A percentile compares a stretch with the other conserved stretches of the same genome.
Conservation (phyloP, 2,888 invertebrate genomes). For the Cephus runcator region DNA sequence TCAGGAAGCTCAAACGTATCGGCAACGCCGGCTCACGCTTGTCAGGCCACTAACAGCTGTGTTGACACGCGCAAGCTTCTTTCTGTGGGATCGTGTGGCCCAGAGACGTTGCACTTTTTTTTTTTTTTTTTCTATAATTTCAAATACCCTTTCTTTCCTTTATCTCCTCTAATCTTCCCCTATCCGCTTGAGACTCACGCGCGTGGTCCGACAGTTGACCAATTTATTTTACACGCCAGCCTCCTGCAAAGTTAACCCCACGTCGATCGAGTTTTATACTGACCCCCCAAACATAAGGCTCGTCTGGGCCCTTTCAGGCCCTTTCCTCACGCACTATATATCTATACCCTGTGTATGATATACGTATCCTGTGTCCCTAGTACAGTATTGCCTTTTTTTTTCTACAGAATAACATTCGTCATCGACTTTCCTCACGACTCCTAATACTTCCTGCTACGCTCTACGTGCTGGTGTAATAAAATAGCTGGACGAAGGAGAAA, state of each 20-base stretch:
- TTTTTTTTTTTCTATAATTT: not conserved
- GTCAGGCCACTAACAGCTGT: not conserved
- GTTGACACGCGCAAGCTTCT: conserved; percentile 6
- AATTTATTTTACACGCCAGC: not conserved
- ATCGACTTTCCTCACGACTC: not conserved
- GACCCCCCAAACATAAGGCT: not conserved
- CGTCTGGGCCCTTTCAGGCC: not conserved
- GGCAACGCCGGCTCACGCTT: not conserved
- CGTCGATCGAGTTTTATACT: not conserved
- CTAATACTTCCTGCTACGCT: not conserved
- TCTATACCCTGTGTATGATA: not conserved
- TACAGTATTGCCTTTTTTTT: not conserved
- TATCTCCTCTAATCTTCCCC: not conserved
- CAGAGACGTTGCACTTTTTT: not conserved
- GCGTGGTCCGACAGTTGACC: not conserved
- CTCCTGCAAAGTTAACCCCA: not conserved
- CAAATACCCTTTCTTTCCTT: not conserved
- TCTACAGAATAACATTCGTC: not conserved
- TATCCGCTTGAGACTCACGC: not conserved
- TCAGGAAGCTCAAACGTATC: not conserved
- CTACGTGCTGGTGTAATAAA: not conserved
- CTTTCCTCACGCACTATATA: not conserved
- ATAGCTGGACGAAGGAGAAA: not conserved
- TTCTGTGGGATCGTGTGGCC: not conserved
- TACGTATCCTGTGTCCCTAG: not conserved